Evolutionary conservation across 1,140 invertebrate species (phyloP), one percentile per base, ranked within the genome.

Genomic region (Neelides sp.): DNA sequence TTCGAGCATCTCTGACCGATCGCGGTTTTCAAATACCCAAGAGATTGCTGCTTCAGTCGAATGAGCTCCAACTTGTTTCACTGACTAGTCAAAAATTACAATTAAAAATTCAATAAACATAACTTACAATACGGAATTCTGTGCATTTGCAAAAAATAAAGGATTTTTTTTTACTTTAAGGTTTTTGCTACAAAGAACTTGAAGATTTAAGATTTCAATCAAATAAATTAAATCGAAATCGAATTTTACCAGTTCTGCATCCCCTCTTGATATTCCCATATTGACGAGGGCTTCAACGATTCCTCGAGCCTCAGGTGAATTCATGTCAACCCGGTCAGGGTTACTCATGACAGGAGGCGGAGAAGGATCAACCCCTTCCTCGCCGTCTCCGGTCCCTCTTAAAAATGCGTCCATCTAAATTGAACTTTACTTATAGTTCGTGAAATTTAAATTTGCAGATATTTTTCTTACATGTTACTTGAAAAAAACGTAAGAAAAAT

Each of bases 11-110:
- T 37, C 47, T 7, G 23, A 34, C 28, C 35, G 19, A 15, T 39
- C 36, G 3, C 47, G 19, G 46, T 61, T 61, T 37, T 61, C 59
- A 26, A 61, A 61, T 2, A 61, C 55, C 55, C 55, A 61, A 1
- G 44, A 35, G 34, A 61, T 57, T 2, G 59, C 59, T 20, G 50
- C 48, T 48, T 61, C 59, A 10, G 48, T 55, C 19, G 55, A 55
- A 39, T 55, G 48, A 13, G 49, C 59, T 22, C 59, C 55, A 36
- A 55, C 57, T 50, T 61, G 55, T 50, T 52, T 26, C 12, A 57
- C 55, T 50, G 55, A 54, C 58, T 60, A 37, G 37, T 20, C 12
- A 53, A 44, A 27, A 1, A 44, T 26, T 41, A 37, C 22, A 37
- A 52, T 26, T 7, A 48, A 17, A 30, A 40, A 22, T 3, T 3